These are phyloP conservation scores for Elaphurus davidianus DNA, from an alignment of 2,113 vertebrate species.

Conservation along the genomic window DNA sequence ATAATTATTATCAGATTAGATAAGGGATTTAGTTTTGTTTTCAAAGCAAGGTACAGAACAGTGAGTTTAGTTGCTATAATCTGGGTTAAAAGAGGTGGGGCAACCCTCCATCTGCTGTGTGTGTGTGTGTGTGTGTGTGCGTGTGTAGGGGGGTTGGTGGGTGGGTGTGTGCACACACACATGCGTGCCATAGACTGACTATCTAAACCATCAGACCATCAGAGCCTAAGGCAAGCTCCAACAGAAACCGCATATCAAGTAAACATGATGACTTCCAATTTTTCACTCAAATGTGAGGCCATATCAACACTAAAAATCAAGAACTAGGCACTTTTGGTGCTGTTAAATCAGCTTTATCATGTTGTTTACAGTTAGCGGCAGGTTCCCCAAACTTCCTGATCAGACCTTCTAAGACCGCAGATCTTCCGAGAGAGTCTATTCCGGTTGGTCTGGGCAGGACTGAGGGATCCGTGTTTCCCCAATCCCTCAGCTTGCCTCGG, in stretches of 20 bases:
- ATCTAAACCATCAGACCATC: background rate
- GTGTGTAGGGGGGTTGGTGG: no score
- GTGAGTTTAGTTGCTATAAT: background rate
- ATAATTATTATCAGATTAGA: background rate
- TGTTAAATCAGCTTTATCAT: background rate
- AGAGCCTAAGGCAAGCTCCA: background rate
- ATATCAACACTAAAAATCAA: background rate
- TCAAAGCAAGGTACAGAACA: background rate
- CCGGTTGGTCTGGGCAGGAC: fast-evolving
- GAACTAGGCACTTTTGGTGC: background rate
- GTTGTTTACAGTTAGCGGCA: background rate
- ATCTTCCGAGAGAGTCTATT: background rate
- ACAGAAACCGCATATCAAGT: background rate
- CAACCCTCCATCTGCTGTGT: background rate
- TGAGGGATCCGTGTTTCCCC: background rate
- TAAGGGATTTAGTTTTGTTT: background rate
- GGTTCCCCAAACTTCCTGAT: background rate
- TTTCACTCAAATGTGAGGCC: background rate
- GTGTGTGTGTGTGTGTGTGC: background rate
- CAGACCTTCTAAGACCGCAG: background rate
- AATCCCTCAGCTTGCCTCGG: background rate
- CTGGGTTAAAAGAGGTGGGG: background rate
- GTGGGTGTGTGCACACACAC: background rate
- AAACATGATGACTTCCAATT: background rate
- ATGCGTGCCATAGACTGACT: no score